phyloP scores from a whole-genome alignment of 2,888 invertebrate genomes.

The Phortica magna region DNA sequence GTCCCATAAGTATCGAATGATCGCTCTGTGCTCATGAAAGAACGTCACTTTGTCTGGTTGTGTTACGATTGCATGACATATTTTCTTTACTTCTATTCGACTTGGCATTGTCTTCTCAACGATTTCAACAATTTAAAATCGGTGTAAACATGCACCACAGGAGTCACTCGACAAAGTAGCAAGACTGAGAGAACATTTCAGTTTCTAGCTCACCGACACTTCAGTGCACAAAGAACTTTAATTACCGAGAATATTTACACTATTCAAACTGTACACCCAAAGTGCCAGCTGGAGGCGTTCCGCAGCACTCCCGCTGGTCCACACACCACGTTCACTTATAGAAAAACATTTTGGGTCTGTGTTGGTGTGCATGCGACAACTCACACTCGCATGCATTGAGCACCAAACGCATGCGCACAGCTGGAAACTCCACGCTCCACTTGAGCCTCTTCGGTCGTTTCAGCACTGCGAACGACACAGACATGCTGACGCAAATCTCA shows the following conservation, averaged over 20 bases:
- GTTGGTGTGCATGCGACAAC: not conserved
- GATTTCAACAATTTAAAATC: conserved; percentile 61
- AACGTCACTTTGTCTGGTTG: conserved; percentile 12
- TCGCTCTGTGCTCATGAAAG: not conserved
- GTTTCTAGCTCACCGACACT: conserved; percentile 5
- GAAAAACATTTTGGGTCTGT: not conserved
- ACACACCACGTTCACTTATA: not conserved
- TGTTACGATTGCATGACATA: not conserved
- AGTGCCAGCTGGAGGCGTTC: conserved; percentile 15
- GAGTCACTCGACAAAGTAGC: conserved; percentile 58
- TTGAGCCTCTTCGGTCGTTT: not conserved
- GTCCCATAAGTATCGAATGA: not conserved
- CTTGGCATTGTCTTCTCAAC: not conserved
- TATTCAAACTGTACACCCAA: not conserved
- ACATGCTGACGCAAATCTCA: conserved; percentile 2
- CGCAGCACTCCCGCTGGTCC: not conserved
- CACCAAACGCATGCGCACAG: conserved; percentile 23
- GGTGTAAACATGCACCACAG: conserved; percentile 69
- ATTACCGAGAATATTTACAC: conserved; percentile 12
- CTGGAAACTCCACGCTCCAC: conserved; percentile 28
- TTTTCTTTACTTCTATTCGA: not conserved
- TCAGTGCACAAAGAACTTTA: conserved; percentile 10
- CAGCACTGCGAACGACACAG: conserved; percentile 49
- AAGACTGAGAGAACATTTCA: conserved; percentile 10
- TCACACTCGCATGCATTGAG: not conserved